phyloP scores from a whole-genome alignment of 1,140 invertebrate species.

The Zaprionus capensis region DNA sequence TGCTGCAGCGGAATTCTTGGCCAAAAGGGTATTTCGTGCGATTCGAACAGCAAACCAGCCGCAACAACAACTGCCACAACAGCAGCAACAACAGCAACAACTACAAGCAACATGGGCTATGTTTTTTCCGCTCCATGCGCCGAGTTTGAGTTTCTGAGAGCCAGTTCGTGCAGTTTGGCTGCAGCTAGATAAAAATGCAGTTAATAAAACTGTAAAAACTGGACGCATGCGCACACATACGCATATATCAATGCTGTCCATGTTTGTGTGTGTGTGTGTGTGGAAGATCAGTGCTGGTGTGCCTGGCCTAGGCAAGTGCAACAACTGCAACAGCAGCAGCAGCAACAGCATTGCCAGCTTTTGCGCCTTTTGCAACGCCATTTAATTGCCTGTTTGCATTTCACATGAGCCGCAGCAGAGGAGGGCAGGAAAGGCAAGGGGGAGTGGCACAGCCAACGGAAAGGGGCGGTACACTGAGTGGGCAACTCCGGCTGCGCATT shows the following conservation, averaged over 20 bases:
- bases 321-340: slow-evolving; percentile 35
- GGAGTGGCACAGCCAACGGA: not conserved
- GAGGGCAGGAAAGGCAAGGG: not conserved
- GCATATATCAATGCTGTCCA: not conserved
- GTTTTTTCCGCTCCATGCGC: slow-evolving; percentile 71
- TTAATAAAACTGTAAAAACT: slow-evolving; percentile 83
- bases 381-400: slow-evolving; percentile 83
- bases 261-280: not conserved
- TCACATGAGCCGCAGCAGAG: slow-evolving; percentile 64
- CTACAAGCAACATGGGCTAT: slow-evolving; percentile 33
- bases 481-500: slow-evolving; percentile 9
- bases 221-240: slow-evolving; percentile 74
- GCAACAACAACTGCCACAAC: slow-evolving; percentile 27
- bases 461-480: slow-evolving; percentile 29
- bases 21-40: slow-evolving; percentile 83
- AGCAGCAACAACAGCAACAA: slow-evolving; percentile 29
- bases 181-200: slow-evolving; percentile 80
- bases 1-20: slow-evolving; percentile 67
- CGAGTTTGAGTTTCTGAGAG: slow-evolving; percentile 48
- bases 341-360: slow-evolving; percentile 24
- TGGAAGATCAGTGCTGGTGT: slow-evolving; percentile 9
- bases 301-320: slow-evolving; percentile 66
- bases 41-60: slow-evolving; percentile 51
- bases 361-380: slow-evolving; percentile 73
- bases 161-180: slow-evolving; percentile 75